Percentiles rank a stretch among this genome's conserved stretches.
Conservation (phyloP, 2,888 invertebrate species). For the Caenorhabditis sp. region DNA sequence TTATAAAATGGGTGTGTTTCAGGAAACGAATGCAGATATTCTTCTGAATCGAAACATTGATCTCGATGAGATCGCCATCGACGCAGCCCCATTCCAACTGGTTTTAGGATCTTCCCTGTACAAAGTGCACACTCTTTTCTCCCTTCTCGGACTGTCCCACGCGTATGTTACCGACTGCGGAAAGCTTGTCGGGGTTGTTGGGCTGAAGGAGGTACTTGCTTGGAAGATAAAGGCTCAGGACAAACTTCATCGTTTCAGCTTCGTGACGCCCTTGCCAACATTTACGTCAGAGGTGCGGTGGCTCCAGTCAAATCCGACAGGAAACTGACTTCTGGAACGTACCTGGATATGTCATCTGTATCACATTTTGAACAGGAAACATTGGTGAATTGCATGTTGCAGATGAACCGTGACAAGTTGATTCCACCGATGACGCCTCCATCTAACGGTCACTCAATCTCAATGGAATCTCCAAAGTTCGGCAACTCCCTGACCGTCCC, state of each 20-base stretch:
- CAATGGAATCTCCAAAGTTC: slow-evolving; percentile 50
- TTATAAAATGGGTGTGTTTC: too few species aligned
- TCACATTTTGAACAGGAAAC: neutral
- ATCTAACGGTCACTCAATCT: slow-evolving; percentile 33
- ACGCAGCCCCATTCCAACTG: slow-evolving; percentile 70
- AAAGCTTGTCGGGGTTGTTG: slow-evolving; percentile 69
- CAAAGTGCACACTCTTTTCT: slow-evolving; percentile 71
- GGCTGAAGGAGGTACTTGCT: slow-evolving; percentile 64
- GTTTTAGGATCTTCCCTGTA: slow-evolving; percentile 68
- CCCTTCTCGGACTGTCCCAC: slow-evolving; percentile 69
- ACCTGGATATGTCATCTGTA: slow-evolving; percentile 33
- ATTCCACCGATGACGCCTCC: slow-evolving; percentile 22
- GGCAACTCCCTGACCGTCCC: slow-evolving; percentile 53
- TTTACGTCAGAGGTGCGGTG: slow-evolving; percentile 68
- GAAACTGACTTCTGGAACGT: slow-evolving; percentile 59
- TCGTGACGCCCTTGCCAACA: slow-evolving; percentile 66
- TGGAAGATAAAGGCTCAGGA: neutral
- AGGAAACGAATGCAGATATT: slow-evolving; percentile 60
- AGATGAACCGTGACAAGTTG: slow-evolving; percentile 24
- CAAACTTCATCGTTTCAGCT: slow-evolving; percentile 51
- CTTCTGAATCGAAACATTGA: slow-evolving; percentile 64
- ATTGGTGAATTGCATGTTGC: neutral
- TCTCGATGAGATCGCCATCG: slow-evolving; percentile 68
- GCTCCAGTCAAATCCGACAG: slow-evolving; percentile 59
- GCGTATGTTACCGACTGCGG: slow-evolving; percentile 72